Evolutionary conservation across 2,797 vertebrate species (phyloP).

Genomic region (Australoheros facetus): DNA sequence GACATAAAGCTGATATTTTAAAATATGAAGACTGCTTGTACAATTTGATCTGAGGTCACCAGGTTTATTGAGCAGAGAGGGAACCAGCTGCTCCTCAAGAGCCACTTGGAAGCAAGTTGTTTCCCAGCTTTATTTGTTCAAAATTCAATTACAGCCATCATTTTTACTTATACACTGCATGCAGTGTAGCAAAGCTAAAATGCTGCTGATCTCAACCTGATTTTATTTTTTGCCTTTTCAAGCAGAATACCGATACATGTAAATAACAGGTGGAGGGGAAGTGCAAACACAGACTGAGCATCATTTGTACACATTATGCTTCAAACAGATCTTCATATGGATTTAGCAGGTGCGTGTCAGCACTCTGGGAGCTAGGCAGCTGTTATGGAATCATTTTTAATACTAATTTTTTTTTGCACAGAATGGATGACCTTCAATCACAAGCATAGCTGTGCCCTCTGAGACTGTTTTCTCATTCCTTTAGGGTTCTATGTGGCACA

Average conservation of each 20-base stretch:
- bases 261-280: background rate
- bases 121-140: slow-evolving; percentile 26
- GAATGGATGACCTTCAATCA: background rate
- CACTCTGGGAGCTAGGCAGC: background rate
- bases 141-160: slow-evolving; percentile 13
- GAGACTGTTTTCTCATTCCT: background rate
- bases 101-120: slow-evolving; percentile 24
- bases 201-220: background rate
- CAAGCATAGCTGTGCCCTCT: background rate
- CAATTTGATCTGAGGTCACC: slow-evolving; percentile 31
- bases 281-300: background rate
- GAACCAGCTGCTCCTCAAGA: slow-evolving; percentile 3
- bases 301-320: background rate
- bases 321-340: background rate
- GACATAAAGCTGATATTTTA: background rate
- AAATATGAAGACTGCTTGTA: background rate
- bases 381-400: background rate
- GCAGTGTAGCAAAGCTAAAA: too few species aligned
- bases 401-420: background rate
- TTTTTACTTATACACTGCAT: background rate
- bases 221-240: background rate
- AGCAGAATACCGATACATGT: background rate
- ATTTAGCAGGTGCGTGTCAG: background rate
- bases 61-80: slow-evolving; percentile 39
- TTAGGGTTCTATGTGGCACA: background rate